These are phyloP conservation scores for Ectobius pallidus DNA, from an alignment of 2,888 invertebrate species.

Conservation along the genomic window DNA sequence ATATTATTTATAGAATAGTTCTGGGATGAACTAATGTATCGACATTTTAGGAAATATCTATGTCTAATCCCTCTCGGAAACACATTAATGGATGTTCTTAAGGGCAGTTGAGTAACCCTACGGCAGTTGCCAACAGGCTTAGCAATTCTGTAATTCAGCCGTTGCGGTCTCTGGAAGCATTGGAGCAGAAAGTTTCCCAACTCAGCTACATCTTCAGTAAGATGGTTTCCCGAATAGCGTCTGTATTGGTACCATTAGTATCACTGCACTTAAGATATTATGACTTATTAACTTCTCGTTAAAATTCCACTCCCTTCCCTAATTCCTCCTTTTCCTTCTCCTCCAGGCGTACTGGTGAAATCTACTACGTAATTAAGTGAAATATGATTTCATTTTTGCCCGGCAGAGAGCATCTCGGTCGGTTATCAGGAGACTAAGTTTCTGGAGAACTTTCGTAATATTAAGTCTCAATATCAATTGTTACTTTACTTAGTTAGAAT, in stretches of 20 bases:
- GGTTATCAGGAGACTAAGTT: background rate
- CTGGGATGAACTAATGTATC: too few relatives aligned
- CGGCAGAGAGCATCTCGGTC: background rate
- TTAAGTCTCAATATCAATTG: background rate
- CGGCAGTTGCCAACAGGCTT: background rate
- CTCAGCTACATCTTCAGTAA: background rate
- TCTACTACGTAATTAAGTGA: slow-evolving; percentile 12
- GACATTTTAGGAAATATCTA: too few relatives aligned
- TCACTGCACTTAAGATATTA: background rate
- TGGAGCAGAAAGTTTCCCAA: slow-evolving; percentile 13
- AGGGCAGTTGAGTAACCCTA: background rate
- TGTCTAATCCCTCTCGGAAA: too few relatives aligned
- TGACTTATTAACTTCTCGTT: slow-evolving; percentile 9
- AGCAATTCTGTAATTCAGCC: slow-evolving; percentile 21
- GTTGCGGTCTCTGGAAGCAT: slow-evolving; percentile 14
- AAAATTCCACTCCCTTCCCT: background rate
- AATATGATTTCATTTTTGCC: slow-evolving; percentile 15
- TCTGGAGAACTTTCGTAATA: background rate
- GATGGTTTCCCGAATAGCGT: slow-evolving; percentile 3
- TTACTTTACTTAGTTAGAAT: slow-evolving; percentile 1
- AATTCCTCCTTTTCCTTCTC: background rate
- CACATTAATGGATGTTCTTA: too few relatives aligned
- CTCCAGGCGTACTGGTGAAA: background rate
- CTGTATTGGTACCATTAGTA: slow-evolving; percentile 12
- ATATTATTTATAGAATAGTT: too few relatives aligned